A percentile compares a stretch with the other conserved stretches of the same genome.
Evolutionary conservation across 2,113 vertebrate genomes (phyloP).

Genomic region (Triplophysa dalaica): DNA sequence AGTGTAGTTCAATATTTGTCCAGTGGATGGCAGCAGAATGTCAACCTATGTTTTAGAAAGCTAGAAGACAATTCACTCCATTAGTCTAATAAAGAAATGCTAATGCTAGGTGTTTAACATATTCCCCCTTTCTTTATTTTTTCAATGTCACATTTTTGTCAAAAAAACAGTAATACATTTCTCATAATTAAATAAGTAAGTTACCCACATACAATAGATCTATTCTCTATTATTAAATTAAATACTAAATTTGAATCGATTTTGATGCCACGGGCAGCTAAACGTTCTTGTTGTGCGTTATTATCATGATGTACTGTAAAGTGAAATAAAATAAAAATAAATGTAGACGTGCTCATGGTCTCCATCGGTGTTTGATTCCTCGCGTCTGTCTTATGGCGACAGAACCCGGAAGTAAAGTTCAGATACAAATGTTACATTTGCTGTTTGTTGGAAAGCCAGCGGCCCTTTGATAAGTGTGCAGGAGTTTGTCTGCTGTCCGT

Average conservation of each 20-base stretch:
- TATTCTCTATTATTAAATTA: no score
- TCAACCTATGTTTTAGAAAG: not conserved
- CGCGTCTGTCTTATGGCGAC: conserved; percentile 3
- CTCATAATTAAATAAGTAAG: no score
- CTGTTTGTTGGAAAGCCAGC: conserved; percentile 6
- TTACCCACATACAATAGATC: no score
- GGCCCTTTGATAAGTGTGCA: not conserved
- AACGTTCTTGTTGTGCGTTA: no score
- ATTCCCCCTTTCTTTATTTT: no score
- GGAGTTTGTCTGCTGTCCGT: not conserved
- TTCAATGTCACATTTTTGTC: no score
- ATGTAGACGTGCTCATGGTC: not conserved
- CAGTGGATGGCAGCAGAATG: not conserved
- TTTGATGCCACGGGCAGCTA: no score
- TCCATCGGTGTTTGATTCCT: not conserved
- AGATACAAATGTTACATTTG: not conserved
- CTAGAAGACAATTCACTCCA: not conserved
- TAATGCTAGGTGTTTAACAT: no score
- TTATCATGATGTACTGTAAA: not conserved
- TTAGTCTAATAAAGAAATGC: no score
- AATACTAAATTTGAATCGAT: no score
- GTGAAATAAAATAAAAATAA: not conserved
- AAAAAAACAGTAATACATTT: no score
- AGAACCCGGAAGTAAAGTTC: conserved; percentile 22
- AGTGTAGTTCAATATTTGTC: not conserved